Evolutionary conservation across 2,888 invertebrate species (phyloP).

Genomic region (Amphiduros pacificus): DNA sequence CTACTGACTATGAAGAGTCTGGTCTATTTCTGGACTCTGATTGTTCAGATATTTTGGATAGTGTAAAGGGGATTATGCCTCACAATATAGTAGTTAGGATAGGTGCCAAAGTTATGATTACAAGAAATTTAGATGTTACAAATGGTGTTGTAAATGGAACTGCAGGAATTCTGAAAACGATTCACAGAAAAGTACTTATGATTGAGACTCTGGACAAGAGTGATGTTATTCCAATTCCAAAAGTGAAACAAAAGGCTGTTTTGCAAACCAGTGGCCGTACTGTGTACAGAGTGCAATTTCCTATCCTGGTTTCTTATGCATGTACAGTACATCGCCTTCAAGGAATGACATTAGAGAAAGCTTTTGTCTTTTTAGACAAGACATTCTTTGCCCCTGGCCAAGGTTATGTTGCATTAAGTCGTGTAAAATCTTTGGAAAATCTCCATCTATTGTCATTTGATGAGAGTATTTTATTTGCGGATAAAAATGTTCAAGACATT

Average conservation of each 20-base stretch:
- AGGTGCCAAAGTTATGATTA: not conserved
- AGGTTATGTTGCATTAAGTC: too few species aligned
- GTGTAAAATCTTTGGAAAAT: not conserved
- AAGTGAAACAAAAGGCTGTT: not conserved
- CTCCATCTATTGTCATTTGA: not conserved
- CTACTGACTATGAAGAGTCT: not conserved
- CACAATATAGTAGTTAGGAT: not conserved
- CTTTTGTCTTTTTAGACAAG: not conserved
- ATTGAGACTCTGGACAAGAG: too few species aligned
- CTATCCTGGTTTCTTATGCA: conserved; percentile 2
- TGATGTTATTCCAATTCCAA: too few species aligned
- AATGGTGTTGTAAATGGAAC: conserved; percentile 5
- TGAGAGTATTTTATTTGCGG: not conserved
- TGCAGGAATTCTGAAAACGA: not conserved
- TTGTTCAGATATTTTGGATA: not conserved
- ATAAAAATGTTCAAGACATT: not conserved
- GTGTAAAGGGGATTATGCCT: not conserved
- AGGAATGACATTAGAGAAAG: not conserved
- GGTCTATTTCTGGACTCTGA: not conserved
- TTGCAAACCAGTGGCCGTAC: not conserved
- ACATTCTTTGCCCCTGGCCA: conserved; percentile 1
- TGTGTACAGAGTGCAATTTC: conserved; percentile 2
- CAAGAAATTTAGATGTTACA: not conserved
- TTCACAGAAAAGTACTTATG: not conserved
- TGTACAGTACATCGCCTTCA: conserved; percentile 1